Evolutionary conservation across 2,113 vertebrate species (phyloP).

Genomic region (Gadus chalcogrammus): DNA sequence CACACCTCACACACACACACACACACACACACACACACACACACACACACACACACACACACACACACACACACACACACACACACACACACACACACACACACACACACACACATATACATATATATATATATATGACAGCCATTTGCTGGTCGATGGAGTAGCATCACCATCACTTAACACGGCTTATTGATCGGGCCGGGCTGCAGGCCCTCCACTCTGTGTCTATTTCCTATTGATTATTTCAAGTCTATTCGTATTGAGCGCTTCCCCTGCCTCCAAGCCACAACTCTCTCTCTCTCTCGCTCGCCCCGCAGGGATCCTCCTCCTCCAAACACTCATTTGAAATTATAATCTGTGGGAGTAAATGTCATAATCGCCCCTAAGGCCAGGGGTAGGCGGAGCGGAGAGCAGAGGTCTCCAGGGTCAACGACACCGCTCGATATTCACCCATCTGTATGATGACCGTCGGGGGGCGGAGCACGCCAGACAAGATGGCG

Average conservation of each 20-base stretch:
- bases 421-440: conserved; percentile 65
- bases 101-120: too few relatives aligned
- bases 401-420: conserved; percentile 69
- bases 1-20: neutral
- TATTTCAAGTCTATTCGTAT: conserved; percentile 79
- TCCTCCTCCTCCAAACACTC: conserved; percentile 75
- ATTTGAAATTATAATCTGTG: conserved; percentile 82
- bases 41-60: neutral
- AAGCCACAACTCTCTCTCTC: conserved; percentile 50
- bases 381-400: conserved; percentile 68
- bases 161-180: conserved; percentile 76
- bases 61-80: neutral
- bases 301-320: conserved; percentile 31
- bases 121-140: conserved; percentile 39
- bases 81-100: neutral
- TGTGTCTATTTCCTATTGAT: conserved; percentile 81
- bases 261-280: conserved; percentile 56
- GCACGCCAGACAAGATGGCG: conserved; percentile 30
- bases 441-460: conserved; percentile 69
- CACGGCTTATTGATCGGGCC: conserved; percentile 74
- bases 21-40: too few relatives aligned
- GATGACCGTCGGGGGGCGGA: conserved; percentile 35
- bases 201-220: conserved; percentile 68
- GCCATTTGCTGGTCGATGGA: conserved; percentile 76
- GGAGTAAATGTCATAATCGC: conserved; percentile 82